Conservation (phyloP, 2,113 vertebrate genomes). For the Steatornis caripensis region DNA sequence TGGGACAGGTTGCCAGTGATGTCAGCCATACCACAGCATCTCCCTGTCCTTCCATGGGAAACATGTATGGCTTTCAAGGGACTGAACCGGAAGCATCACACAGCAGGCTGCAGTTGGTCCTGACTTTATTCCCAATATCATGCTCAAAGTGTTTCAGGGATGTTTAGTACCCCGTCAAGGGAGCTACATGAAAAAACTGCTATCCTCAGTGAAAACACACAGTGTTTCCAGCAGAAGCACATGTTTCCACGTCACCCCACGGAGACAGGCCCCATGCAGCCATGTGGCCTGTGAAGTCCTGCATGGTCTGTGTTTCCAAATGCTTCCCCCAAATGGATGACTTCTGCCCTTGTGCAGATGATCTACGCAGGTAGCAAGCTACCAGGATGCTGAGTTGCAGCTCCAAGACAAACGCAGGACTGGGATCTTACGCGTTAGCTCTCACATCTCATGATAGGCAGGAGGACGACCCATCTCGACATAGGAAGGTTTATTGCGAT, state of each 20-base stretch:
- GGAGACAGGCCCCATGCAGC: neutral
- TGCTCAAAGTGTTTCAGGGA: neutral
- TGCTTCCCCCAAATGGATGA: neutral
- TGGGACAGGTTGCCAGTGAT: neutral
- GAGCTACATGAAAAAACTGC: neutral
- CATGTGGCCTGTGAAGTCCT: neutral
- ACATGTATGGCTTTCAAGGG: rapidly evolving
- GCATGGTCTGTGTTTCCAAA: neutral
- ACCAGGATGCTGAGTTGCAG: neutral
- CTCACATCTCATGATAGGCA: rapidly evolving
- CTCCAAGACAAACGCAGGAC: neutral
- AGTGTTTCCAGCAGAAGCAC: neutral
- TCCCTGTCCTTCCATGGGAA: neutral
- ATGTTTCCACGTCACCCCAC: neutral
- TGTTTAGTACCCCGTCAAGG: neutral
- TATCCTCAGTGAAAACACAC: neutral
- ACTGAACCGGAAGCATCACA: neutral
- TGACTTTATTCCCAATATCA: neutral
- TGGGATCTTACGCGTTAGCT: neutral
- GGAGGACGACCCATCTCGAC: neutral
- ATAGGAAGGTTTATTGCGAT: rapidly evolving
- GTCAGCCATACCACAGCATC: neutral
- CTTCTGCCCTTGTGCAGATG: neutral
- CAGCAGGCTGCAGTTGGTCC: neutral
- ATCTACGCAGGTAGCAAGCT: neutral